A percentile compares a stretch with the other conserved stretches of the same genome.
These are phyloP conservation scores for Allacma fusca DNA, from an alignment of 2,888 invertebrate genomes.

Conservation along the genomic window DNA sequence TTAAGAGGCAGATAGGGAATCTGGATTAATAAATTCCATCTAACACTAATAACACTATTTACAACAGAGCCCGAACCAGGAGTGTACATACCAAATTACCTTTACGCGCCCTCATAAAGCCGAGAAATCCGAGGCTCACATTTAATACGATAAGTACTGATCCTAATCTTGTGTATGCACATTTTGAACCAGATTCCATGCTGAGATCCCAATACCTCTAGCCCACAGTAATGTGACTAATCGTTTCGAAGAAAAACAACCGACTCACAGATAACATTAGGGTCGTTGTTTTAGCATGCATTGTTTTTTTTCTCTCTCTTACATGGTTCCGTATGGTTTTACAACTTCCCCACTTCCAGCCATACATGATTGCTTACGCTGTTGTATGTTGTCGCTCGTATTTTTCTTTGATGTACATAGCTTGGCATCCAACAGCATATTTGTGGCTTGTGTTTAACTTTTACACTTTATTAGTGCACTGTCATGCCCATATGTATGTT, in stretches of 20 bases:
- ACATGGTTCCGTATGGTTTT: too few relatives aligned
- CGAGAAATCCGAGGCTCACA: not conserved
- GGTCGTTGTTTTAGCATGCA: not conserved
- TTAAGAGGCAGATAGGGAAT: not conserved
- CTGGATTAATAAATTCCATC: not conserved
- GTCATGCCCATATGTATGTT: too few relatives aligned
- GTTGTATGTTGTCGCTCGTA: too few relatives aligned
- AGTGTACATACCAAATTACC: too few relatives aligned
- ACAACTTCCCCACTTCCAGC: too few relatives aligned
- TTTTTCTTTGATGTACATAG: too few relatives aligned
- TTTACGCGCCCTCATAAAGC: too few relatives aligned
- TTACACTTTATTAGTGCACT: too few relatives aligned
- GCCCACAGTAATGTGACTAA: conserved; percentile 16
- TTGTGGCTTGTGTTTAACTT: too few relatives aligned
- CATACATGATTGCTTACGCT: too few relatives aligned
- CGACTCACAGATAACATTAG: not conserved
- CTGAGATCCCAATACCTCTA: not conserved
- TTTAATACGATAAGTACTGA: not conserved
- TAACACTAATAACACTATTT: not conserved
- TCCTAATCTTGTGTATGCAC: not conserved
- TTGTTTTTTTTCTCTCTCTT: too few relatives aligned
- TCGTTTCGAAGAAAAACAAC: conserved; percentile 12
- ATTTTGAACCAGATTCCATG: conserved; percentile 3
- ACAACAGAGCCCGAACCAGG: not conserved
- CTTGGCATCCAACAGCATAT: too few relatives aligned